Conservation (phyloP, 2,888 invertebrate species). For the Idaea aversata region DNA sequence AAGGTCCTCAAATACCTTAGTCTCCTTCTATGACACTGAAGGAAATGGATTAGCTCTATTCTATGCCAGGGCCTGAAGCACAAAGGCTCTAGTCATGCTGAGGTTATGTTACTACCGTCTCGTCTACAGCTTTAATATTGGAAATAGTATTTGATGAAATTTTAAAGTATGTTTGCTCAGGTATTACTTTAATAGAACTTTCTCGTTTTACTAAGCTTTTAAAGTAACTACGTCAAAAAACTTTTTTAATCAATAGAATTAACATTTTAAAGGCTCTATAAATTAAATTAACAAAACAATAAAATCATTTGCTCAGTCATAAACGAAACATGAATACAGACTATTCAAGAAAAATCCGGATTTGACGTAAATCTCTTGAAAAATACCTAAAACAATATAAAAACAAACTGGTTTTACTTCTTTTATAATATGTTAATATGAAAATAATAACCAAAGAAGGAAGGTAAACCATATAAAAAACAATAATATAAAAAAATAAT, state of each 20-base stretch:
- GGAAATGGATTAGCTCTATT: no score
- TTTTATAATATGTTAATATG: background rate
- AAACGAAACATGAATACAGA: background rate
- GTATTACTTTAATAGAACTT: background rate
- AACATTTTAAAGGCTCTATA: background rate
- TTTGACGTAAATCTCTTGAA: conserved; percentile 1
- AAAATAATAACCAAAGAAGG: conserved; percentile 1
- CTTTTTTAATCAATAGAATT: background rate
- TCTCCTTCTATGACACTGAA: no score
- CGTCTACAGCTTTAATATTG: no score
- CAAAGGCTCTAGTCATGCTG: no score
- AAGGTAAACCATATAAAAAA: background rate
- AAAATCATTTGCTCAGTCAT: background rate
- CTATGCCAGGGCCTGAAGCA: no score
- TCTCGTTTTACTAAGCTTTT: background rate
- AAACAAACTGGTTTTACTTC: background rate
- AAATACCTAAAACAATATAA: background rate
- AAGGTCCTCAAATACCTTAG: no score
- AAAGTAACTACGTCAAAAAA: background rate
- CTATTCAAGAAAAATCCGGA: conserved; percentile 1
- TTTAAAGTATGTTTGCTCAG: no score
- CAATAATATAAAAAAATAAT: background rate
- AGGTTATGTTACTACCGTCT: no score
- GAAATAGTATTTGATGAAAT: no score
- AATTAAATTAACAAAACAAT: background rate